Percentiles rank a stretch among this genome's conserved stretches.
Evolutionary conservation across 2,113 vertebrate genomes (phyloP).

Genomic region (Mesocricetus auratus): DNA sequence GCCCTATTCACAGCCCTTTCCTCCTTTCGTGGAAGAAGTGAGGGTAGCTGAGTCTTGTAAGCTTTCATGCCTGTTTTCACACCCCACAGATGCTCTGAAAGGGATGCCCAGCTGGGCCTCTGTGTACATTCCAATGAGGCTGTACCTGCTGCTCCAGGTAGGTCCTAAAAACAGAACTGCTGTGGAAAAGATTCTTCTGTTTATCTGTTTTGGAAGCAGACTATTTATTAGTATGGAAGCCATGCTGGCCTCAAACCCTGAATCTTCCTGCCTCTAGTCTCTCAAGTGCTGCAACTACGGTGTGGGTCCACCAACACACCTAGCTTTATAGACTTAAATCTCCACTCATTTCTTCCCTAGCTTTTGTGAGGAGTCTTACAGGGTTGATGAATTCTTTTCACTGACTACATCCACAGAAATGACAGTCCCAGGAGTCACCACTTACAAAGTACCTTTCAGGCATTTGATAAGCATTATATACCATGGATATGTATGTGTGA

Average conservation of each 20-base stretch:
- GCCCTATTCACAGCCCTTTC: background rate
- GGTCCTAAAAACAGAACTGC: conserved; percentile 23
- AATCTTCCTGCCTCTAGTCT: background rate
- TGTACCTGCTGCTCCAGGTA: conserved; percentile 88
- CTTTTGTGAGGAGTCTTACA: background rate
- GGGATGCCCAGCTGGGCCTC: conserved; percentile 83
- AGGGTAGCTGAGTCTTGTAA: background rate
- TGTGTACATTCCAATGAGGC: conserved; percentile 86
- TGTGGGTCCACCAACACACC: background rate
- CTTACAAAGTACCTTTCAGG: background rate
- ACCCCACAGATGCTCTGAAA: conserved; percentile 88
- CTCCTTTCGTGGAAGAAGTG: background rate
- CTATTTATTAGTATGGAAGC: background rate
- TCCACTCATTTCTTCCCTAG: background rate
- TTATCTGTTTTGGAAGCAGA: background rate
- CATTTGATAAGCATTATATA: background rate
- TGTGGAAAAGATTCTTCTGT: background rate
- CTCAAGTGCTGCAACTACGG: background rate
- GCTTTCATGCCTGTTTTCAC: conserved; percentile 62
- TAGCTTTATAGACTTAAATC: background rate
- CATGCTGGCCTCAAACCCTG: background rate
- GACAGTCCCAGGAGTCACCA: background rate
- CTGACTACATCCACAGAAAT: conserved; percentile 6
- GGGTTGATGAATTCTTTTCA: background rate
- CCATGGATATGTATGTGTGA: background rate